These are phyloP conservation scores for Taenaris catops DNA, from an alignment of 2,888 invertebrate genomes.

Conservation along the genomic window DNA sequence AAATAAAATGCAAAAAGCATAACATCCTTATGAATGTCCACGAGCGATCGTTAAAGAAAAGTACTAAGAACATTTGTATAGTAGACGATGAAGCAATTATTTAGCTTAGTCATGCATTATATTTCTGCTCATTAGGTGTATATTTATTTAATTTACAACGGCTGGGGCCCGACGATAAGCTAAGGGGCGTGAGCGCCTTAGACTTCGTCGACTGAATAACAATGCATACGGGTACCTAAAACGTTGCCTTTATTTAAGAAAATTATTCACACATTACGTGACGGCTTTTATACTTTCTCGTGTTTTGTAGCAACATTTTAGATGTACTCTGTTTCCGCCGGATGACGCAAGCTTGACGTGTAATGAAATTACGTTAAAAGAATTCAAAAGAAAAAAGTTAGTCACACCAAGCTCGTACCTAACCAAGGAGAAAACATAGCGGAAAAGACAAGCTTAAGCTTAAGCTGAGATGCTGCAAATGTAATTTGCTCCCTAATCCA, in stretches of 20 bases:
- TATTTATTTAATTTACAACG: conserved; percentile 79
- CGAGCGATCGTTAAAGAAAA: conserved; percentile 4
- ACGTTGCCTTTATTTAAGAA: conserved; percentile 42
- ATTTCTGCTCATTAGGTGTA: conserved; percentile 77
- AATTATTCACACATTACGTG: conserved; percentile 36
- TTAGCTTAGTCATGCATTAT: conserved; percentile 72
- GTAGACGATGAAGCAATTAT: conserved; percentile 68
- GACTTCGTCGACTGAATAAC: conserved; percentile 71
- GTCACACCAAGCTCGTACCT: conserved; percentile 30
- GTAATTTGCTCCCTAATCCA: conserved; percentile 38
- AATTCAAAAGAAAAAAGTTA: conserved; percentile 35
- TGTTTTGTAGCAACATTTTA: conserved; percentile 40
- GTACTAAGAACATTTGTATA: conserved; percentile 23
- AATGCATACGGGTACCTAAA: conserved; percentile 64
- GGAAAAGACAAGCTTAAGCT: conserved; percentile 30
- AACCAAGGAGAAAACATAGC: conserved; percentile 32
- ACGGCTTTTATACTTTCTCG: conserved; percentile 5
- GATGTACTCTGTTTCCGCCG: conserved; percentile 27
- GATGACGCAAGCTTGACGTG: conserved; percentile 37
- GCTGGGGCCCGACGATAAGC: conserved; percentile 74
- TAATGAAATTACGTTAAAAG: conserved; percentile 45
- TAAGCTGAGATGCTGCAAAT: conserved; percentile 36
- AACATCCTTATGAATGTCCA: conserved; percentile 13
- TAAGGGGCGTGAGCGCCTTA: conserved; percentile 64
- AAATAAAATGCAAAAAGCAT: conserved; percentile 19